Conservation (phyloP, 1,140 invertebrate genomes). For the Telenomus remus region DNA sequence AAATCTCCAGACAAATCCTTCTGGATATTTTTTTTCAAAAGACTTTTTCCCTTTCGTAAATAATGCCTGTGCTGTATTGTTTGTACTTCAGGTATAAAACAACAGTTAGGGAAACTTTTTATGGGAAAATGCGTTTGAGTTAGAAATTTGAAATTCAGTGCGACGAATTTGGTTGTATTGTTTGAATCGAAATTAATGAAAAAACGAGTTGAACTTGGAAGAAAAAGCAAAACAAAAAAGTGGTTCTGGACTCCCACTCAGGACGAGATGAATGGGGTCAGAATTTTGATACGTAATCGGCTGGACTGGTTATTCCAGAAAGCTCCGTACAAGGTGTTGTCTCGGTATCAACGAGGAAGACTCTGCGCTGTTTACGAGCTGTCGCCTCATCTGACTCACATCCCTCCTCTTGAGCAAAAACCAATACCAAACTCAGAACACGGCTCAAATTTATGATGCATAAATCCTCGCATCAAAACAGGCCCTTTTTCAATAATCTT, state of each 20-base stretch:
- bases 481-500: neutral
- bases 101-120: no score
- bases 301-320: conserved; percentile 57
- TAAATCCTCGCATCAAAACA: conserved; percentile 28
- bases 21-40: no score
- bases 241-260: conserved; percentile 33
- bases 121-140: no score
- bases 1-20: no score
- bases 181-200: neutral
- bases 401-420: conserved; percentile 10
- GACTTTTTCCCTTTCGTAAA: no score
- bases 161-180: conserved; percentile 3
- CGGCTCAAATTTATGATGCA: conserved; percentile 54
- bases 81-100: no score
- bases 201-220: neutral
- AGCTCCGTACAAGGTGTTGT: conserved; percentile 67
- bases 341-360: conserved; percentile 48
- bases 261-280: conserved; percentile 63
- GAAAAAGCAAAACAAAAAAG: conserved; percentile 35
- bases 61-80: no score
- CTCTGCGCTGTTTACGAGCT: conserved; percentile 36
- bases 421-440: conserved; percentile 19
- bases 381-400: conserved; percentile 54
- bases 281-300: conserved; percentile 67
- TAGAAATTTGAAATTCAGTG: neutral